phyloP scores from a whole-genome alignment of 2,113 vertebrate genomes.

The Meriones unguiculatus region DNA sequence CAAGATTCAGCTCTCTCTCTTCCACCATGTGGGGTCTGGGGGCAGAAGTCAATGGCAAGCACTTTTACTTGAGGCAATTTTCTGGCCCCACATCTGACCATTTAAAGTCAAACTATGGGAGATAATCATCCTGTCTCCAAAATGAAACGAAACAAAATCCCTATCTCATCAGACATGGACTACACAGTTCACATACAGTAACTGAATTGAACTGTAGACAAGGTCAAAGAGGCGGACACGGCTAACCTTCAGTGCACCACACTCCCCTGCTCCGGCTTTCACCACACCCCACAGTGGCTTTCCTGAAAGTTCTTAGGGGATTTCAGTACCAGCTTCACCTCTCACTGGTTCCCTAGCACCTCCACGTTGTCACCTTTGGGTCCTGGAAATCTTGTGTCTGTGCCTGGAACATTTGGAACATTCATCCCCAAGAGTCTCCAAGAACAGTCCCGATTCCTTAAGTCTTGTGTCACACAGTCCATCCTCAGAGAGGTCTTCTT shows the following conservation, averaged over 20 bases:
- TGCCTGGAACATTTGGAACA: background rate
- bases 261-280: background rate
- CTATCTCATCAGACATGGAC: background rate
- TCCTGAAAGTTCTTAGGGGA: background rate
- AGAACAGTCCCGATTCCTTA: background rate
- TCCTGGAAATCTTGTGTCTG: background rate
- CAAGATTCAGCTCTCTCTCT: background rate
- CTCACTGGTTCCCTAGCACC: background rate
- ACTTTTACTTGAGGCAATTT: background rate
- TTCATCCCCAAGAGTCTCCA: background rate
- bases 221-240: background rate
- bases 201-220: background rate
- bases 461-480: background rate
- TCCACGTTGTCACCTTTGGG: background rate
- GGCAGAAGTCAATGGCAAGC: background rate
- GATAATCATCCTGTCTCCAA: conserved; percentile 13
- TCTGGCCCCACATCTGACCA: background rate
- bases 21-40: background rate
- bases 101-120: conserved; percentile 33
- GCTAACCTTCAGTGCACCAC: background rate
- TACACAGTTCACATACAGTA: background rate
- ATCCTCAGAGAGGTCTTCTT: background rate
- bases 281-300: background rate
- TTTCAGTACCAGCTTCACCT: background rate
- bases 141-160: background rate